Percentiles rank a stretch among this genome's conserved stretches.
phyloP scores from a whole-genome alignment of 2,113 vertebrate species.

The Petaurus breviceps region DNA sequence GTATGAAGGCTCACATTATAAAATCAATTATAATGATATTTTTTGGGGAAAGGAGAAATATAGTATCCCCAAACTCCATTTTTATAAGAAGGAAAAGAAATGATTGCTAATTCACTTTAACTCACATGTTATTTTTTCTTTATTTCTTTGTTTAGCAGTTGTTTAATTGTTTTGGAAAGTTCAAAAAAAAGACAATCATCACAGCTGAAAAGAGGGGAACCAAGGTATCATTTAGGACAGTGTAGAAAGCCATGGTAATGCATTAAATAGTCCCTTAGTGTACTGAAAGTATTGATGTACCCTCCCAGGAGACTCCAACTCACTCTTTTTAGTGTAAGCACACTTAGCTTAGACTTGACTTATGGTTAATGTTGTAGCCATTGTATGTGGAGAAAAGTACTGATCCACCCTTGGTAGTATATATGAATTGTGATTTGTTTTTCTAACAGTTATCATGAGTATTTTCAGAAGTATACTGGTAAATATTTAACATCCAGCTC shows the following conservation, averaged over 20 bases:
- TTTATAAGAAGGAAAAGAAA: constrained; percentile 7
- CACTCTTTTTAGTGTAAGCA: constrained; percentile 24
- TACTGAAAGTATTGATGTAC: neutral
- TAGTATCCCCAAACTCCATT: neutral
- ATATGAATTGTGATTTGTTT: neutral
- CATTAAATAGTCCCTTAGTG: neutral
- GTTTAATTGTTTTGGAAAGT: constrained; percentile 47
- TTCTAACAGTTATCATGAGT: neutral
- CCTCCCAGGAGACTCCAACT: neutral
- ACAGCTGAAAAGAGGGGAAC: constrained; percentile 13
- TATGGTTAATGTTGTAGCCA: neutral
- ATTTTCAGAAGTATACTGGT: neutral
- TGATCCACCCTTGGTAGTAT: neutral
- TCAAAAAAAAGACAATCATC: constrained; percentile 25
- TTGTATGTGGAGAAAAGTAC: neutral
- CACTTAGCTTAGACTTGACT: constrained; percentile 15
- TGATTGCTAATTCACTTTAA: constrained; percentile 18
- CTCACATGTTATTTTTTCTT: neutral
- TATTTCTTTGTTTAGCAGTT: constrained; percentile 36
- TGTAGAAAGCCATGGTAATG: neutral
- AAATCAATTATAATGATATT: constrained; percentile 14
- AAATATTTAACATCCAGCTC: neutral
- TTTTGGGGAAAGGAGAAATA: neutral
- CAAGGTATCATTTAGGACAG: constrained; percentile 18
- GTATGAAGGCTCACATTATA: neutral